Percentiles rank a stretch among this genome's conserved stretches.
Conservation (phyloP, 1,140 invertebrate genomes). For the Aricia agestis region DNA sequence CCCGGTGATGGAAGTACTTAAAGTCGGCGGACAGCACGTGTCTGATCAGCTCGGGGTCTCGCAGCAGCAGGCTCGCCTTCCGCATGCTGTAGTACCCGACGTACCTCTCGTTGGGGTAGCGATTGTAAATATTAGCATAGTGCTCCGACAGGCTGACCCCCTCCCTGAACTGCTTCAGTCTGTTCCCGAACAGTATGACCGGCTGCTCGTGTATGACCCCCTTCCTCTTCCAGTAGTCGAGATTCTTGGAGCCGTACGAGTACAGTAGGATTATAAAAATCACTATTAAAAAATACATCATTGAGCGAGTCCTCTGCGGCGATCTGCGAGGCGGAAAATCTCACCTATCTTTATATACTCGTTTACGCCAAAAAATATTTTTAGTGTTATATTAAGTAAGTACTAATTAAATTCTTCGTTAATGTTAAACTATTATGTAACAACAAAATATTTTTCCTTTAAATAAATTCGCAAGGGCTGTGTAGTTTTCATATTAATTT, state of each 20-base stretch:
- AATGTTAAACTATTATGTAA: neutral
- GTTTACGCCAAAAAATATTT: neutral
- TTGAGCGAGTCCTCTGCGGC: neutral
- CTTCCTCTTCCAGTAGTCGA: constrained; percentile 23
- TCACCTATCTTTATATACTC: neutral
- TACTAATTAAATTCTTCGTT: neutral
- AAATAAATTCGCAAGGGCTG: neutral
- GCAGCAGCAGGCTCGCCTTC: constrained; percentile 15
- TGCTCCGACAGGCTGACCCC: constrained; percentile 30
- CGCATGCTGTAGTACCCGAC: constrained; percentile 31
- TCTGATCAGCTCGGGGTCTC: constrained; percentile 76
- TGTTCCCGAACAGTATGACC: constrained; percentile 39
- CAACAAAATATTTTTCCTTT: neutral
- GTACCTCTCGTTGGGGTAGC: constrained; percentile 31
- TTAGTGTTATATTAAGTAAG: neutral
- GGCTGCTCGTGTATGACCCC: constrained; percentile 23
- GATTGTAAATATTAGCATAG: constrained; percentile 26
- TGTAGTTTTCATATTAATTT: neutral
- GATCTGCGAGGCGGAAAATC: neutral
- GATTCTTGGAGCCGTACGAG: constrained; percentile 20
- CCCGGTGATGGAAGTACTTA: constrained; percentile 59
- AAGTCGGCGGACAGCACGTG: constrained; percentile 77
- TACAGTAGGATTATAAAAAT: neutral
- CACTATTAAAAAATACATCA: neutral
- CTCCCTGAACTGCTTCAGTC: constrained; percentile 18